Percentiles rank a stretch among this genome's conserved stretches.
Conservation (phyloP, 1,140 invertebrate species). For the Tetragonula clypearis region DNA sequence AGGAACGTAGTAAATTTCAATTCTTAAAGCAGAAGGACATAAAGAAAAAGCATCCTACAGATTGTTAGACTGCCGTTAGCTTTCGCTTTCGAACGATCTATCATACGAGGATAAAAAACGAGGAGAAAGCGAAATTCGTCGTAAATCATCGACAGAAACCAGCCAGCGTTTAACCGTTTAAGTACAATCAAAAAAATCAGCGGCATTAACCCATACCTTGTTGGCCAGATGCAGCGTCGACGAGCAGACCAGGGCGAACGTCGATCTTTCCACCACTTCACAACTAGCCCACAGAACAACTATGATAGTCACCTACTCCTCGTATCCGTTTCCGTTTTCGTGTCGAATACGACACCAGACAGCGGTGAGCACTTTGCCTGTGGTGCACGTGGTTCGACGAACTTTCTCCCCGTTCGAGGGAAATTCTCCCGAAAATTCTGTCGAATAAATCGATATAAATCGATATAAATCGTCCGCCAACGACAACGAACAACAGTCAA, state of each 20-base stretch:
- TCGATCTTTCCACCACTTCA: constrained; percentile 30
- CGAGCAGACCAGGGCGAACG: not conserved
- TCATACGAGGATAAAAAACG: not conserved
- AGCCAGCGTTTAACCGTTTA: not conserved
- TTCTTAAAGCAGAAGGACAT: not conserved
- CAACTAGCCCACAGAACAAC: constrained; percentile 48
- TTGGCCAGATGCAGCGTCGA: not conserved
- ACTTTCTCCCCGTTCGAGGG: too few relatives aligned
- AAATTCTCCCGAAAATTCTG: not conserved
- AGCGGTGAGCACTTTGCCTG: constrained; percentile 26
- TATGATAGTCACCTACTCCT: not conserved
- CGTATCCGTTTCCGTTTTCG: not conserved
- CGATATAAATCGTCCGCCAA: too few relatives aligned
- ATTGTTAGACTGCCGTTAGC: not conserved
- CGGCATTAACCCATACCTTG: constrained; percentile 37
- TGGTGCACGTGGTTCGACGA: constrained; percentile 17
- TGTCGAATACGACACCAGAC: constrained; percentile 21
- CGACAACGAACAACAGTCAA: not conserved
- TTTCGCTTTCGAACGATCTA: constrained; percentile 6
- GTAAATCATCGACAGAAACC: not conserved
- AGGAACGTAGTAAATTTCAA: not conserved
- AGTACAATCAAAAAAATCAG: not conserved
- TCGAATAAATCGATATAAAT: not conserved
- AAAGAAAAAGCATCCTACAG: too few relatives aligned
- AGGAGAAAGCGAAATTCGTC: not conserved